A percentile compares a stretch with the other conserved stretches of the same genome.
phyloP scores from a whole-genome alignment of 2,797 vertebrate species.

The Acipenser ruthenus region DNA sequence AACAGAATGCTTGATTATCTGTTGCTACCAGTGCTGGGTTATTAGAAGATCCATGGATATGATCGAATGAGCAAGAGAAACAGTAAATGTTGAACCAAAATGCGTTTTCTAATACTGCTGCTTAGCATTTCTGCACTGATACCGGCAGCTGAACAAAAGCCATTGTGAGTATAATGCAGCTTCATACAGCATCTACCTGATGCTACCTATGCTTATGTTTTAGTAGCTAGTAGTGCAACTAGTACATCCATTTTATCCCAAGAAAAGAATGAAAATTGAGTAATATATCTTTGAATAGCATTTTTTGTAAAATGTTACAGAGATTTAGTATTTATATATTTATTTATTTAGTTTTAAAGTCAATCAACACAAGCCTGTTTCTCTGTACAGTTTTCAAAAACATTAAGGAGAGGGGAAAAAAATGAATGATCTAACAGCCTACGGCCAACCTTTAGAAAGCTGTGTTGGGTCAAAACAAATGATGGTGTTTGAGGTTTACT shows the following conservation, averaged over 20 bases:
- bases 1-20: slow-evolving; percentile 1
- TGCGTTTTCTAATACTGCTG: slow-evolving; percentile 29
- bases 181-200: neutral
- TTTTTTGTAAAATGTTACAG: neutral
- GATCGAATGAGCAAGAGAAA: neutral
- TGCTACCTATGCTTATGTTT: neutral
- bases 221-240: neutral
- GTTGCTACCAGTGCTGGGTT: neutral
- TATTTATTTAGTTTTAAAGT: neutral
- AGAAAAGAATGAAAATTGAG: neutral
- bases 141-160: slow-evolving; percentile 28
- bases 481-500: too few species aligned
- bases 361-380: too few species aligned
- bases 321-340: neutral
- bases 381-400: too few species aligned
- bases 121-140: slow-evolving; percentile 25
- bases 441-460: too few species aligned
- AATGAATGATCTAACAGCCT: too few species aligned
- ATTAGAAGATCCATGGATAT: neutral
- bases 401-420: too few species aligned
- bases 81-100: slow-evolving; percentile 7
- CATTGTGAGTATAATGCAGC: slow-evolving; percentile 43
- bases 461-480: too few species aligned
- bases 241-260: neutral
- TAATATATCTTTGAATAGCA: neutral